Base-by-base conservation (phyloP, 2,797 vertebrate genomes). In the Acrossocheilus fasciatus region DNA sequence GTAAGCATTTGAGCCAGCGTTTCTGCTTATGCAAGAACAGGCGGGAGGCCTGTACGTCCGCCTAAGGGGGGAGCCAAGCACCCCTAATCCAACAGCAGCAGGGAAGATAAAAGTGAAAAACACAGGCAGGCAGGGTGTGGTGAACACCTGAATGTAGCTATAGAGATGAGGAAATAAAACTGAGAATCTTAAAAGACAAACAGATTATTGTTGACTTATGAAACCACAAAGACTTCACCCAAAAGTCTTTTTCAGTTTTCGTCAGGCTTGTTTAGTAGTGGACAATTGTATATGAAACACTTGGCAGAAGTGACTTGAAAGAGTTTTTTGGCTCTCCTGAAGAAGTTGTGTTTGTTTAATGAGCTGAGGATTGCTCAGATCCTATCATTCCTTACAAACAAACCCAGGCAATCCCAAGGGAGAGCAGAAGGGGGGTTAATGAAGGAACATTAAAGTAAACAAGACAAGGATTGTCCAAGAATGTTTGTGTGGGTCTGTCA, bases 11-110 rank as follows among this genome's bases (percentile, higher is more conserved):
- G 70, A 81, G 78, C 83, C 87, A 85, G 62, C 72, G 70, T 76
- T 87, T 79, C 70, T 84, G 45, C 86, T 84, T 82, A 88, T 85
- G 78, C 87, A 88, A 78, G 83, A 88, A 72, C 64, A 75, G 50
- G 26, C 26, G 26, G 26, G 26, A 26, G 26, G 54, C 75, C 12
- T 72, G 36, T 47, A 59, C 2, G 50, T 72, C 26, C 0, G 84
- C 84, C 76, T 47, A 75, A 66, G 41, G 84, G 80, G 84, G 20
- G 68, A 50, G 52, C 20, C 66, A 85, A 72, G 10, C 41, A 62
- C 76, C 75, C 66, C 68, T 26, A 20, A 68, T 76, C 66, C 50
- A 59, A 47, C 20, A 73, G 39, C 68, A 80, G 52, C 41, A 85
- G 68, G 52, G 52, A 59, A 80, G 54, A 79, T 75, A 68, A 66